These are phyloP conservation scores for Penelope pileata DNA, from an alignment of 2,113 vertebrate genomes.

Conservation along the genomic window DNA sequence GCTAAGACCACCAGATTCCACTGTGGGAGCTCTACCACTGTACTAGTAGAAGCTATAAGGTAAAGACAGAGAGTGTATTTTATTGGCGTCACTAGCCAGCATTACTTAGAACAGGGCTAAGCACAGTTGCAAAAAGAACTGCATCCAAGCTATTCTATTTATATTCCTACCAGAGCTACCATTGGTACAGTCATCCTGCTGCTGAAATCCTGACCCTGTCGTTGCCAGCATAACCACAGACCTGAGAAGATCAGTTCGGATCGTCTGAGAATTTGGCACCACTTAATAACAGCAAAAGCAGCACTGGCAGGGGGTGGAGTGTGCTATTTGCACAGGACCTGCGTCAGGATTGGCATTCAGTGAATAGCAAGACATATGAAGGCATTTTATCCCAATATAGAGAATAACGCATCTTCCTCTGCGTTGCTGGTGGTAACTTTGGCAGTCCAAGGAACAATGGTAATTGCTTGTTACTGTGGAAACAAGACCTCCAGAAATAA, in stretches of 20 bases:
- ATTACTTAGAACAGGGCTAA: conserved; percentile 48
- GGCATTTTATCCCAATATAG: conserved; percentile 76
- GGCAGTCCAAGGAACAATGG: conserved; percentile 75
- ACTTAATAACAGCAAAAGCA: conserved; percentile 53
- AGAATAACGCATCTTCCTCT: conserved; percentile 73
- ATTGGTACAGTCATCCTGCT: conserved; percentile 41
- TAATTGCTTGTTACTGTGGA: conserved; percentile 81
- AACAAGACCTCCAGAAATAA: conserved; percentile 80
- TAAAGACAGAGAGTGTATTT: conserved; percentile 7
- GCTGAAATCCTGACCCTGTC: conserved; percentile 46
- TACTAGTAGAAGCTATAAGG: background rate
- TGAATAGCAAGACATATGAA: conserved; percentile 71
- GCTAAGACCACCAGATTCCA: background rate
- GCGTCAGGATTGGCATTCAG: conserved; percentile 73
- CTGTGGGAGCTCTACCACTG: background rate
- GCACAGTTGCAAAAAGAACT: conserved; percentile 38
- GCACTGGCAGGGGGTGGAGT: conserved; percentile 51
- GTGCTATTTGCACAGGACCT: conserved; percentile 62
- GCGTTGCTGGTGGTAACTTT: conserved; percentile 76
- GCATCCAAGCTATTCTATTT: conserved; percentile 65
- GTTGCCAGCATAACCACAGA: conserved; percentile 28
- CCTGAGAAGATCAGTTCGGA: conserved; percentile 27
- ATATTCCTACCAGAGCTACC: conserved; percentile 41
- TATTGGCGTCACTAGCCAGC: conserved; percentile 29
- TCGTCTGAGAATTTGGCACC: conserved; percentile 45